phyloP scores from a whole-genome alignment of 2,797 vertebrate genomes.

The Ambastaia sidthimunki region DNA sequence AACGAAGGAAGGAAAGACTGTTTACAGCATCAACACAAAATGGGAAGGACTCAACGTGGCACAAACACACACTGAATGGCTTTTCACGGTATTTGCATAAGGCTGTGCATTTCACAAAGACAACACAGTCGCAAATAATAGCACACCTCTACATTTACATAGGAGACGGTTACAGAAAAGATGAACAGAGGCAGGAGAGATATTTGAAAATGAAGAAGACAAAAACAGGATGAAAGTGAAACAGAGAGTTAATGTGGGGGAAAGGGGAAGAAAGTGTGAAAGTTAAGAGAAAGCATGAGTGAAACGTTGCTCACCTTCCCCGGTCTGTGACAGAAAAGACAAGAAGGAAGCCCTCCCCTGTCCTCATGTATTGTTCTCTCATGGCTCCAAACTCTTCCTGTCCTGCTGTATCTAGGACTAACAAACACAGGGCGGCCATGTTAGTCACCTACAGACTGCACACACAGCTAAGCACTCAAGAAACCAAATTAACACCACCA shows the following conservation, averaged over 20 bases:
- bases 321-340: slow-evolving; percentile 98
- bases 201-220: not conserved
- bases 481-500: not conserved
- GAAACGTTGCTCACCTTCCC: slow-evolving; percentile 88
- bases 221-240: slow-evolving; percentile 22
- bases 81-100: slow-evolving; percentile 14
- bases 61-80: slow-evolving; percentile 38
- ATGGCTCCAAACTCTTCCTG: slow-evolving; percentile 99
- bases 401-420: slow-evolving; percentile 97
- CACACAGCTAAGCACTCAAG: slow-evolving; percentile 30
- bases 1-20: slow-evolving; percentile 77
- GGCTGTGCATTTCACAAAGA: slow-evolving; percentile 18
- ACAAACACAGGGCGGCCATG: slow-evolving; percentile 60
- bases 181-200: slow-evolving; percentile 2
- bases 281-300: slow-evolving; percentile 34
- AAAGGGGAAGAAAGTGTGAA: slow-evolving; percentile 33
- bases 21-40: slow-evolving; percentile 76
- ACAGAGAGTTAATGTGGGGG: slow-evolving; percentile 13
- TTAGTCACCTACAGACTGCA: slow-evolving; percentile 42
- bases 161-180: not conserved
- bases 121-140: not conserved
- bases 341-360: slow-evolving; percentile 97
- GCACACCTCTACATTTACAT: not conserved
- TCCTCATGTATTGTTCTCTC: slow-evolving; percentile 99
- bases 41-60: slow-evolving; percentile 17